These are phyloP conservation scores for Vidua chalybeata DNA, from an alignment of 2,113 vertebrate genomes.

Conservation along the genomic window DNA sequence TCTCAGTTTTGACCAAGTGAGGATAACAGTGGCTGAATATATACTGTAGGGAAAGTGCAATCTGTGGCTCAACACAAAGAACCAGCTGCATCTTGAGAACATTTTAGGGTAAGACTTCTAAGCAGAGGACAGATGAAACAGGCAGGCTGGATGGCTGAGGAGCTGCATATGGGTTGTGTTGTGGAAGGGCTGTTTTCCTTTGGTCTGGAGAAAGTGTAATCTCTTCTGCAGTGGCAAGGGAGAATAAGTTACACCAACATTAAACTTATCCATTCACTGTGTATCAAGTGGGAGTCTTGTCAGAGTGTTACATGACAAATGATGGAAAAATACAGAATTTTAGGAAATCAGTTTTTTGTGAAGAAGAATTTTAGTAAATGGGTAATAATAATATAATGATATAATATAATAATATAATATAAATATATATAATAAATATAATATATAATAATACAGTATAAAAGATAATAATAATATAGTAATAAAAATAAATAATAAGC, in stretches of 20 bases:
- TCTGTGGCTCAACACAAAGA: not conserved
- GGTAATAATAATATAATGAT: too few species aligned
- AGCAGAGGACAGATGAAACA: not conserved
- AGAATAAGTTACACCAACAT: not conserved
- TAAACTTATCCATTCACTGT: not conserved
- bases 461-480: too few species aligned
- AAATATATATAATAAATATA: too few species aligned
- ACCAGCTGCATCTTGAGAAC: not conserved
- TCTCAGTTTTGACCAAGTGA: not conserved
- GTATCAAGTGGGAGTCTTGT: not conserved
- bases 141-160: not conserved
- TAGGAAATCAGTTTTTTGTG: not conserved
- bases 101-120: not conserved
- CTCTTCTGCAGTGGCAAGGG: not conserved
- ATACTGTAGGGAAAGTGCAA: not conserved
- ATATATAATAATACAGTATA: too few species aligned
- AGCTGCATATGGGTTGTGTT: fast-evolving
- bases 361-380: not conserved
- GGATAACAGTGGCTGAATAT: not conserved
- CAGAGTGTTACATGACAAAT: not conserved
- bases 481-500: not conserved
- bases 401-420: too few species aligned
- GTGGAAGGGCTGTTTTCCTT: not conserved
- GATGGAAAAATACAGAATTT: not conserved
- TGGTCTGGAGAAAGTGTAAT: not conserved